Evolutionary conservation across 2,888 invertebrate species (phyloP), one percentile per base, ranked within the genome.

Genomic region (Xylophagus ater): DNA sequence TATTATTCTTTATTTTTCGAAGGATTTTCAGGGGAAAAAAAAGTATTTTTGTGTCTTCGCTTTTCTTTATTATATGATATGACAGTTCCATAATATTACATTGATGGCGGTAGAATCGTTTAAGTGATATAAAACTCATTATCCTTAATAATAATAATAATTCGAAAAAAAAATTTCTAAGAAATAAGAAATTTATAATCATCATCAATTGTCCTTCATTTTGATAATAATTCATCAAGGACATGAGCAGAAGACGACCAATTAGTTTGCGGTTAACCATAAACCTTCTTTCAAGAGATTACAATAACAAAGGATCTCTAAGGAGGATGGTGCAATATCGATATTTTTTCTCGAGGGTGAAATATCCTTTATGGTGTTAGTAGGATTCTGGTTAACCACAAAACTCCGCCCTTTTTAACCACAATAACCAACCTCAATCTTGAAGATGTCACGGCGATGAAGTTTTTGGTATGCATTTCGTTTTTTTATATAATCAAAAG

Each of bases 351-450:
- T n/a, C n/a, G n/a, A n/a, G n/a, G n/a, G n/a, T n/a, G n/a, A n/a
- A 26, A 18, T 34, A 36, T 36, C 34, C 30, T 34, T 33, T 35
- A 12, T 32, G 39, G 40, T 34, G 28, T 37, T n/a, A n/a, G n/a
- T n/a, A n/a, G n/a, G 34, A 37, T 42, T 39, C 31, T 43, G 46
- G 43, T 43, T 45, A 66, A 73, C 73, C 74, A 55, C 73, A 73
- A 67, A 34, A 63, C 72, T 70, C 69, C 74, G 73, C 74, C 74
- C 68, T 58, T 55, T 58, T 47, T 69, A 71, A 75, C 75, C 76
- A 67, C 75, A 35, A n/a, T n/a, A n/a, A n/a, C n/a, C n/a, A n/a
- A n/a, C n/a, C n/a, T n/a, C n/a, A n/a, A n/a, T n/a, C n/a, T n/a
- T n/a, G n/a, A n/a, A n/a, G n/a, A n/a, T n/a, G n/a, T n/a, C n/a